phyloP scores from a whole-genome alignment of 2,113 vertebrate species.

The Pelusios castaneus region DNA sequence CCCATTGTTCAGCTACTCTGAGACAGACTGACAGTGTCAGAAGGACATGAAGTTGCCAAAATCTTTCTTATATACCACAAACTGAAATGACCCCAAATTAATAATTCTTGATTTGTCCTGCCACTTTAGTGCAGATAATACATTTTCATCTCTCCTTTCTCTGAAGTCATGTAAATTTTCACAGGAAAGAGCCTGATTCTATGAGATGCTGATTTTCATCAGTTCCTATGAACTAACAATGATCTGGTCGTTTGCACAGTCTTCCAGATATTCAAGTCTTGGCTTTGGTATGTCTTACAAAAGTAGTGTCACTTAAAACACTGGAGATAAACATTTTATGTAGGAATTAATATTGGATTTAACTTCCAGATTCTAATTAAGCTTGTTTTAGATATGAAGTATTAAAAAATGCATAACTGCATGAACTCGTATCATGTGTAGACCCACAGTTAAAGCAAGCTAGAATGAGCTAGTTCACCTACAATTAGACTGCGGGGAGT shows the following conservation, averaged over 20 bases:
- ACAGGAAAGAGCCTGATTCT: background rate
- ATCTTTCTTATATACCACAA: background rate
- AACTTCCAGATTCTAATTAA: constrained; percentile 46
- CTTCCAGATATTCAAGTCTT: constrained; percentile 49
- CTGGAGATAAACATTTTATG: constrained; percentile 67
- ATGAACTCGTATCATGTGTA: constrained; percentile 62
- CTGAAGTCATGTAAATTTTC: background rate
- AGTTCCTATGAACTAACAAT: constrained; percentile 32
- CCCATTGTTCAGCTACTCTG: background rate
- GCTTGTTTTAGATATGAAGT: constrained; percentile 61
- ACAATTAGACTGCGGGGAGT: background rate
- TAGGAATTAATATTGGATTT: constrained; percentile 58
- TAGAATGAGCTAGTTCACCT: background rate
- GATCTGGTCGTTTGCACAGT: constrained; percentile 11
- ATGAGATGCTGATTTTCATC: background rate
- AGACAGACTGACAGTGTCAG: background rate
- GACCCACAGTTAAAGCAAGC: constrained; percentile 45
- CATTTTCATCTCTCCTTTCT: background rate
- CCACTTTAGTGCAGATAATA: background rate
- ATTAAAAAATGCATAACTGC: constrained; percentile 59
- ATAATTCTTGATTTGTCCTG: background rate
- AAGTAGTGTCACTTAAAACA: constrained; percentile 62
- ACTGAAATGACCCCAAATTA: background rate
- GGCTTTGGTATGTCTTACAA: constrained; percentile 68
- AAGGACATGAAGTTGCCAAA: background rate